These are phyloP conservation scores for Glyphotaelius pellucidus DNA, from an alignment of 2,888 invertebrate species.

Conservation along the genomic window DNA sequence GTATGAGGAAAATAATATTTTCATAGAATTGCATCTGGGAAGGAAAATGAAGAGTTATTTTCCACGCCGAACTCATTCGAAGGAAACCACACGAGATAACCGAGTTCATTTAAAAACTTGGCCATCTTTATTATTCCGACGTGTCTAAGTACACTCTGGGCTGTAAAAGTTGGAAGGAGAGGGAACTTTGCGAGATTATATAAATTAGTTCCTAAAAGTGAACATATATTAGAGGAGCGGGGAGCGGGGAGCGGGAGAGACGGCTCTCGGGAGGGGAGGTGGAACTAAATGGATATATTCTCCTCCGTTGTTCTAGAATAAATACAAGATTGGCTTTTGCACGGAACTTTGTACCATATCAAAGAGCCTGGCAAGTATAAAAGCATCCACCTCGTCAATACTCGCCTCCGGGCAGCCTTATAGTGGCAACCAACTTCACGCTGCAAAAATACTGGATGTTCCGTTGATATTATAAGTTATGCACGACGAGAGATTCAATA, in stretches of 20 bases:
- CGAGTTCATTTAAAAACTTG: constrained; percentile 44
- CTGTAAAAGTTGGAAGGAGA: constrained; percentile 29
- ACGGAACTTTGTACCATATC: background rate
- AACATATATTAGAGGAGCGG: constrained; percentile 29
- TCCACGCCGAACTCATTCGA: background rate
- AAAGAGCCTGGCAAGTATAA: background rate
- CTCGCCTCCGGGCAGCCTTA: background rate
- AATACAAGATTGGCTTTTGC: constrained; percentile 30
- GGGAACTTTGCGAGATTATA: constrained; percentile 39
- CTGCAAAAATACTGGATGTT: background rate
- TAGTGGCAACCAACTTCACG: background rate
- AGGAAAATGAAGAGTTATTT: background rate
- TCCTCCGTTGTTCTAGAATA: constrained; percentile 41
- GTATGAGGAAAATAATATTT: background rate
- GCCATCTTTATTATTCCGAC: constrained; percentile 39
- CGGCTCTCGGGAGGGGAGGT: background rate
- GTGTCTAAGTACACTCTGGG: constrained; percentile 38
- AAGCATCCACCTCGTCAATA: background rate
- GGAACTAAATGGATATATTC: constrained; percentile 45
- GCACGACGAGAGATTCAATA: background rate
- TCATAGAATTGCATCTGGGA: background rate
- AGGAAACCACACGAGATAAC: constrained; percentile 32
- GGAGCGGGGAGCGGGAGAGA: background rate
- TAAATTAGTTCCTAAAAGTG: constrained; percentile 49
- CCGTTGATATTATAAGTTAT: background rate